Base-by-base conservation (phyloP, 1,140 invertebrate species). In the Pseudomyrmex cubaensis region DNA sequence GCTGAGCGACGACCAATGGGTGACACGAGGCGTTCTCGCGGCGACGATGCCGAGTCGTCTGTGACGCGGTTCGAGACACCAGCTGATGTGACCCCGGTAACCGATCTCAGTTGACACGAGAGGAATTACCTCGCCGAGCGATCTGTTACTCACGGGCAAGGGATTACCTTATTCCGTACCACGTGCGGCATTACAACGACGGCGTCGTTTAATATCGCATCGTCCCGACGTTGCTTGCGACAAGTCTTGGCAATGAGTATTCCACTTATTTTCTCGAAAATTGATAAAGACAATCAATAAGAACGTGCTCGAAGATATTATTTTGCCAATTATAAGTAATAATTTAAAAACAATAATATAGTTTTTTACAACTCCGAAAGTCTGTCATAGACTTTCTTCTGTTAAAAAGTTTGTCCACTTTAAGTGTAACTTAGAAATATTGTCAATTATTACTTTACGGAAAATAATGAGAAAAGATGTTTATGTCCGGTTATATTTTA, bases 51-150 rank as follows among this genome's bases (percentile, higher is more conserved):
- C 44, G 44, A 25, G 52, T 69, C 59, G 77, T 72, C 66, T 35
- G 44, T 62, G 13, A 52, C 50, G 13, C 15, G 13, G 56, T 52
- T 35, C 22, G 82, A 78, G 67, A 83, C 67, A 48, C 46, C 52
- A 46, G 44, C 59, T 61, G 57, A 87, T 67, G 63, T 74, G 35
- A 35, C 56, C 35, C 59, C 25, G 46, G 25, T 35, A 78, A 77
- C 78, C 48, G 54, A 85, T 87, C 62, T 77, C 46, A 72, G 50
- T 44, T 52, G 80, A 74, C 73, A 74, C 73, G 73, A 25, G 22
- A 63, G 59, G 84, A 87, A 87, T 87, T 87, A 86, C 56, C 75
- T 56, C 63, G 72, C 54, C 75, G 54, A 48, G 57, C 52, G 56
- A 85, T 59, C 84, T 62, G 54, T 80, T 61, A 50, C 61, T 62